These are phyloP conservation scores for Garrulus glandarius DNA, from an alignment of 2,797 vertebrate genomes.

Conservation along the genomic window DNA sequence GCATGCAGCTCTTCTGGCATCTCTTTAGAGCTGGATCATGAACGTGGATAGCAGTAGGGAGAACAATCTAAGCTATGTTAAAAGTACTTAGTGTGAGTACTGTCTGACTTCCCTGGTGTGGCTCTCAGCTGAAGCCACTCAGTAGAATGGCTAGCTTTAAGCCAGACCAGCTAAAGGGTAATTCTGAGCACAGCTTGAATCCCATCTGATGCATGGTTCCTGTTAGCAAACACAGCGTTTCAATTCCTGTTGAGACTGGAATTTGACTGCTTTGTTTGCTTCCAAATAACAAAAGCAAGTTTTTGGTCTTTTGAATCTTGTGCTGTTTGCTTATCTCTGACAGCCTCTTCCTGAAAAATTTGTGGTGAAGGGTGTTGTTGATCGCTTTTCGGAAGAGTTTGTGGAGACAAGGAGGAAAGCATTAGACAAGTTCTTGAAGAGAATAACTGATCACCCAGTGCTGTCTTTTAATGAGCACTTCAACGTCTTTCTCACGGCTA, in stretches of 20 bases:
- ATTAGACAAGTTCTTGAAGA: constrained; percentile 83
- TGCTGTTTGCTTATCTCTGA: background rate
- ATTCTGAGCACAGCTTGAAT: background rate
- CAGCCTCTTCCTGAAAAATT: constrained; percentile 85
- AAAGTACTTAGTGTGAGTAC: background rate
- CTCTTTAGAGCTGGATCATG: background rate
- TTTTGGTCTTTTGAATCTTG: background rate
- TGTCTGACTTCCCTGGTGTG: background rate
- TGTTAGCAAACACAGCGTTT: background rate
- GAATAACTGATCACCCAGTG: constrained; percentile 82
- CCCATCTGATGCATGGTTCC: background rate
- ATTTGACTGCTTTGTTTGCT: background rate
- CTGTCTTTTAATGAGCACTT: constrained; percentile 83
- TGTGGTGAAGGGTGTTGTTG: constrained; percentile 83
- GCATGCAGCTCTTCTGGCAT: background rate
- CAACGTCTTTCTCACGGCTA: constrained; percentile 80
- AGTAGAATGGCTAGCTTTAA: background rate
- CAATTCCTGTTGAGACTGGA: background rate
- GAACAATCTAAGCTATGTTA: background rate
- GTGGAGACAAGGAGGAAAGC: constrained; percentile 83
- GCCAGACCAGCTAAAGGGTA: background rate
- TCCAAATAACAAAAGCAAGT: background rate
- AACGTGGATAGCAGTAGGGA: background rate
- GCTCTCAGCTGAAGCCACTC: background rate
- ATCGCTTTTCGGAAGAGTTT: constrained; percentile 84